phyloP scores from a whole-genome alignment of 2,888 invertebrate species.

The Microdon myrmicae region DNA sequence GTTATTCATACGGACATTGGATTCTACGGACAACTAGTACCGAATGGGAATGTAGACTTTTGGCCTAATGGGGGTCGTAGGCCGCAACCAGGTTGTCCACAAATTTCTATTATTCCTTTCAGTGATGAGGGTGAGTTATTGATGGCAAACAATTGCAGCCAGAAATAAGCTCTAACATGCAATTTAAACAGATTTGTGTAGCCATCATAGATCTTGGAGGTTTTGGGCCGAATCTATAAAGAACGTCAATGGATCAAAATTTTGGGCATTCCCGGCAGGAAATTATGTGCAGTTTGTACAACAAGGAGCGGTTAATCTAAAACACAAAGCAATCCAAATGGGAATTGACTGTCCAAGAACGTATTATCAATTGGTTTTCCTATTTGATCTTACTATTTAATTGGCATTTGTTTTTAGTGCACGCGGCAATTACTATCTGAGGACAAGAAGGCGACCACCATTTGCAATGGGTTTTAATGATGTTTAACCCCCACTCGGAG shows the following conservation, averaged over 20 bases:
- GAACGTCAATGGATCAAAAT: constrained; percentile 8
- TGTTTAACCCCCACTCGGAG: too few species aligned
- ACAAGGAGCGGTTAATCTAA: constrained; percentile 7
- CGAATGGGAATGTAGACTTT: constrained; percentile 32
- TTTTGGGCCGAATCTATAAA: constrained; percentile 43
- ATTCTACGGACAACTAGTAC: constrained; percentile 22
- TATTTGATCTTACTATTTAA: background rate
- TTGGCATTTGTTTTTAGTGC: constrained; percentile 7
- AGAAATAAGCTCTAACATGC: background rate
- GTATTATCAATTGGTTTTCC: background rate
- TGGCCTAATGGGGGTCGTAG: constrained; percentile 41
- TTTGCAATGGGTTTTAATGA: constrained; percentile 24
- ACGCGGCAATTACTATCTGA: constrained; percentile 26
- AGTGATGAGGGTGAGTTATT: constrained; percentile 19
- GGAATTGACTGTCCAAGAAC: constrained; percentile 26
- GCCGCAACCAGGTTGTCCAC: constrained; percentile 39
- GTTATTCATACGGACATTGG: constrained; percentile 36
- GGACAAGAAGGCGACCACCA: constrained; percentile 24
- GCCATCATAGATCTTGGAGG: constrained; percentile 36
- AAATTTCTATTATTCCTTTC: constrained; percentile 24
- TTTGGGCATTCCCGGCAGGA: constrained; percentile 15
- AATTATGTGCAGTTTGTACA: constrained; percentile 11
- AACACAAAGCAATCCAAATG: constrained; percentile 22
- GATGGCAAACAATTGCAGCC: background rate
- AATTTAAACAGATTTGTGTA: constrained; percentile 26